A percentile compares a stretch with the other conserved stretches of the same genome.
These are phyloP conservation scores for Mycteria americana DNA, from an alignment of 2,797 vertebrate genomes.

Conservation along the genomic window DNA sequence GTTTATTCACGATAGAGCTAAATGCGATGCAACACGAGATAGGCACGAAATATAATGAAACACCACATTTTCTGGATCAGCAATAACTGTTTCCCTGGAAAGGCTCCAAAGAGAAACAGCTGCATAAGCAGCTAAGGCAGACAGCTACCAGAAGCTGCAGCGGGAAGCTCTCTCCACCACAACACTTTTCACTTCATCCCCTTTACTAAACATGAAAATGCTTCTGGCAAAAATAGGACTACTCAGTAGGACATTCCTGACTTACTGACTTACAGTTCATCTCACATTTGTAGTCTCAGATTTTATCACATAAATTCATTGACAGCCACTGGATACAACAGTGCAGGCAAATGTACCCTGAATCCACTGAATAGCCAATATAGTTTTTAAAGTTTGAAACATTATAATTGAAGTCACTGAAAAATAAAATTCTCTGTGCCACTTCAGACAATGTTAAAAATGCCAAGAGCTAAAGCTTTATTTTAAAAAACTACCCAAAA, in stretches of 20 bases:
- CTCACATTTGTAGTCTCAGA: not conserved
- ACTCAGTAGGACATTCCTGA: constrained; percentile 14
- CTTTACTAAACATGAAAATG: not conserved
- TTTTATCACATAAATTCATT: not conserved
- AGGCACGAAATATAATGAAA: constrained; percentile 5
- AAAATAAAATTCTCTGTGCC: not conserved
- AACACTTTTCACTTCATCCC: not conserved
- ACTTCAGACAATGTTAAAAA: not conserved
- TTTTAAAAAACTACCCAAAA: not conserved
- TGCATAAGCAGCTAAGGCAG: constrained; percentile 51
- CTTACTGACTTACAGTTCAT: not conserved
- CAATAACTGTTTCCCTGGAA: constrained; percentile 6
- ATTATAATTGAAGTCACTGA: not conserved
- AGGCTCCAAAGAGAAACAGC: constrained; percentile 56
- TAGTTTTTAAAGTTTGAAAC: not conserved
- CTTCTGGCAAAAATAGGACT: not conserved
- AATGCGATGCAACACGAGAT: not conserved
- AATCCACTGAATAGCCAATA: not conserved
- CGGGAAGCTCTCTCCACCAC: not conserved
- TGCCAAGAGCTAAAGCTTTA: not conserved
- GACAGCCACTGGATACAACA: not conserved
- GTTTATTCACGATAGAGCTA: not conserved
- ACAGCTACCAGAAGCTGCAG: constrained; percentile 30
- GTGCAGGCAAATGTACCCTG: not conserved
- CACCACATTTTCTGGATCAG: constrained; percentile 37